Base-by-base conservation (phyloP, 2,888 invertebrate genomes). In the Papilio demoleus region DNA sequence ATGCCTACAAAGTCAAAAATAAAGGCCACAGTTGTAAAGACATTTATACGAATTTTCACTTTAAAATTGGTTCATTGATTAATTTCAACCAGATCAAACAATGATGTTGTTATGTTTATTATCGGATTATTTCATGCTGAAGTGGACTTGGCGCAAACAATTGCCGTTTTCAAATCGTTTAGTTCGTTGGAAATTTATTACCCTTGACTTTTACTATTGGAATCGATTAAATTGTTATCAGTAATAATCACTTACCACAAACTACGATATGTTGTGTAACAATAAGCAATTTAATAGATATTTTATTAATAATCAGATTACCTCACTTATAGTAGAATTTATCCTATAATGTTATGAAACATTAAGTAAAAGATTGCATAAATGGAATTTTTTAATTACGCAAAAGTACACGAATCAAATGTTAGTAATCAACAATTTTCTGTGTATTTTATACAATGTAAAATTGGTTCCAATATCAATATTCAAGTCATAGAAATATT, bases 161-260 rank as follows among this genome's bases (percentile, higher is more conserved):
- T 22, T 42, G 42, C 8, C 19, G 22, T 3, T 47, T 22, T 47
- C 19, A 47, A 22, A 9, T 47, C 19, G 11, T 47, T 47, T 47
- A 4, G 4, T 47, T 47, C 47, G n/a, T 47, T 47, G 11, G 47
- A 42, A n/a, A 42, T 40, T 14, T 19, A 22, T 47, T 11, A 47
- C 47, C 22, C 11, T 47, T 47, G 47, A 47, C 47, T 19, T 47
- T 47, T 47, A 19, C 47, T 3, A 2, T 42, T 17, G 12, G 19
- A 47, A 47, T 47, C 22, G 19, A 47, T 47, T 22, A 47, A 3
- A 6, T 42, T n/a, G 22, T 22, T 47, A 11, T 19, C 47, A 47
- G 12, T 22, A 47, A 22, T 47, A 12, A 47, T 47, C 47, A n/a
- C n/a, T 47, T 22, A 47, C 47, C 47, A 22, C 47, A 22, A 47